Evolutionary conservation across 1,140 invertebrate genomes (phyloP), one percentile per base, ranked within the genome.

Genomic region (Tetragonula clypearis): DNA sequence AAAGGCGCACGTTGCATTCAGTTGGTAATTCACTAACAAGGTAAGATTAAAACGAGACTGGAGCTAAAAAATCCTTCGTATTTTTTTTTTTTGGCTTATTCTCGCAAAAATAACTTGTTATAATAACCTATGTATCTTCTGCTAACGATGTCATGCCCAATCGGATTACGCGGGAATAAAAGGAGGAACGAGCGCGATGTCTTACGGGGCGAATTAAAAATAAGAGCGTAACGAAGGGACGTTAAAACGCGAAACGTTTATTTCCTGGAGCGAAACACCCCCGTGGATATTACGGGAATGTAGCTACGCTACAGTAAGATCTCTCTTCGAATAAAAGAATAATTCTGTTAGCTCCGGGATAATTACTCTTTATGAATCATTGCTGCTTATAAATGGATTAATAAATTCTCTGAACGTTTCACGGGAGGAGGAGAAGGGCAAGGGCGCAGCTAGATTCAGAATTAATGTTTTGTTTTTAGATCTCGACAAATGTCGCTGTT

Each of bases 1-100:
- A 49, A 26, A 73, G n/a, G n/a, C 21, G 60, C 12, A 62, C 21
- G 69, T 73, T 35, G 35, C 35, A 14, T 26, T 12, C 17, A 55
- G 41, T 72, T 72, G 41, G 41, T 73, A 73, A 55, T 76, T 76
- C 74, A n/a, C 74, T 58, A 76, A 58, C 26, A 76, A 76, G 74
- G 74, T 58, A 76, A 23, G 53, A 76, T 76, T 76, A 58, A 58
- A 76, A 19, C 55, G 56, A 30, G 4, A 8, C n/a, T 21, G 14
- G 53, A n/a, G 21, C 35, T 49, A 56, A 75, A 30, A 75, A 26
- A 74, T 53, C 26, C 55, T 53, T 23, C 72, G 23, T n/a, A 9
- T 49, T 49, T 49, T 49, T 49, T 6, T 49, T 8, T 74, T 41
- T 71, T 41, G 23, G 35, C 19, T 49, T 23, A 14, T 75, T 19